Percentiles rank a stretch among this genome's conserved stretches.
These are phyloP conservation scores for Cynopterus brachyotis DNA, from an alignment of 2,113 vertebrate genomes.

Conservation along the genomic window DNA sequence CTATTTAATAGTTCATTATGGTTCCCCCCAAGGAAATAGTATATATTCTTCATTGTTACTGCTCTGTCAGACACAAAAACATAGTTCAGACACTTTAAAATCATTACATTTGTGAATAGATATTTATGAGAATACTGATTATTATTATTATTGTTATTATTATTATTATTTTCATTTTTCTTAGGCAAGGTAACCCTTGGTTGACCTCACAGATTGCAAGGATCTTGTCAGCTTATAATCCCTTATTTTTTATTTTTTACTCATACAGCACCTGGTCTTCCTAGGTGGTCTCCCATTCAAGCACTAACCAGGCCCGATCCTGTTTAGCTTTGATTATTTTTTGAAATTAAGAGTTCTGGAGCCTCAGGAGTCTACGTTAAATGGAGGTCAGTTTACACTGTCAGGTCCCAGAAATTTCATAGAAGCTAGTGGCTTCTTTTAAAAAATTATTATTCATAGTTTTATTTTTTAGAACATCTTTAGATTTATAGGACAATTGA, in stretches of 20 bases:
- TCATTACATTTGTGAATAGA: not conserved
- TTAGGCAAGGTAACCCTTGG: too few species aligned
- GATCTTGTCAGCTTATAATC: too few species aligned
- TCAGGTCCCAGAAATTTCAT: not conserved
- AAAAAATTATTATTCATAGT: not conserved
- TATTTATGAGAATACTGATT: not conserved
- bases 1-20: not conserved
- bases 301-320: too few species aligned
- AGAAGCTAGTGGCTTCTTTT: not conserved
- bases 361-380: not conserved
- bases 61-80: not conserved
- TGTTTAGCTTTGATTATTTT: not conserved
- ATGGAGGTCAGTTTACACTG: not conserved
- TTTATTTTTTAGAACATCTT: not conserved
- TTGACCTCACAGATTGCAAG: too few species aligned
- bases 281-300: too few species aligned
- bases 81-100: not conserved
- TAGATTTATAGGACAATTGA: not conserved
- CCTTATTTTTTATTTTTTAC: too few species aligned
- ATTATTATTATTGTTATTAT: too few species aligned
- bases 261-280: too few species aligned
- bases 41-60: not conserved
- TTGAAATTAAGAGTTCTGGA: not conserved
- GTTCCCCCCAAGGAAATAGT: not conserved
- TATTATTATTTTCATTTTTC: too few species aligned